Base-by-base conservation (phyloP, 2,113 vertebrate species). In the Piaya cayana region DNA sequence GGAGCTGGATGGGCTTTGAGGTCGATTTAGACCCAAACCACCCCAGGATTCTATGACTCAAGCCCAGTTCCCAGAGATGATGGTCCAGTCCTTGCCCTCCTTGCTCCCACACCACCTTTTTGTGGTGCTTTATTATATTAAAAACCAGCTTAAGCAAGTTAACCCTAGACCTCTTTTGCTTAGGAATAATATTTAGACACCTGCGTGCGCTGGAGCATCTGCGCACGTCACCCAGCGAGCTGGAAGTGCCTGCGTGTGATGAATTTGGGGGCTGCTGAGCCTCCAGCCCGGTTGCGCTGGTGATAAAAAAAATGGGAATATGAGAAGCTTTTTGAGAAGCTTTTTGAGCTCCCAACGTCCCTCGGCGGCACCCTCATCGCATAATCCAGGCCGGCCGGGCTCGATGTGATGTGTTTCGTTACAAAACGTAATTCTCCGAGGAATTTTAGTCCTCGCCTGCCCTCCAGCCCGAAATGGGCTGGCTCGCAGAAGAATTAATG, bases 401-500 rank as follows among this genome's bases (percentile, higher is more conserved):
- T 83, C 59, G 50, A 9, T 65, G 88, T 82, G 79, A 50, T 86
- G 93, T 69, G 30, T 81, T 88, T 88, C 79, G 45, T 88, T 93
- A 76, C 26, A 67, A 85, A 96, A 60, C 49, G 1, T 68, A 78
- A 94, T 90, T 92, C 92, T 71, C 75, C 14, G 29, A 53, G 88
- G 82, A 86, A 88, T 95, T 94, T 72, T 42, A 88, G 88, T 62
- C 90, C 49, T 72, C 64, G 80, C 68, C 53, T 80, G 72, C 72
- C 55, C 50, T 88, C 68, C 47, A 34, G 8, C 22, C 72, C 3
- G 45, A 60, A 52, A 62, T 50, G 42, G 67, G 85, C 78, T 70
- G 70, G 20, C 45, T 93, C 45, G 22, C 75, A 65, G 85, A 88
- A 47, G 62, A 94, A 65, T 18, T 36, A 26, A 15, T 37, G 32